A percentile compares a stretch with the other conserved stretches of the same genome.
Conservation (phyloP, 2,888 invertebrate species). For the Philopedon plagiatum region DNA sequence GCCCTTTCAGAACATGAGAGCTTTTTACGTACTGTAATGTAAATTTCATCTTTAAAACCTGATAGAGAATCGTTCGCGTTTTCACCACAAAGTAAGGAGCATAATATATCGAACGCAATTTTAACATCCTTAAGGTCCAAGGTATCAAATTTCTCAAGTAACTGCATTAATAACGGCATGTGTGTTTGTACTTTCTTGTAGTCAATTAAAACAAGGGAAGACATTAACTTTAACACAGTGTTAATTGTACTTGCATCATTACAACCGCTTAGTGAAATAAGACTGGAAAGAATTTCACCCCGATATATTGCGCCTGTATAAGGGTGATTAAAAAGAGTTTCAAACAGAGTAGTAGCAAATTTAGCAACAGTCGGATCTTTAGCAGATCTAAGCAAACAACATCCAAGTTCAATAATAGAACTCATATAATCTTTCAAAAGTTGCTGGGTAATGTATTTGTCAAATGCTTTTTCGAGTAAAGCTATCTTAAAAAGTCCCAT, state of each 20-base stretch:
- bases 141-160: constrained; percentile 83
- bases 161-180: constrained; percentile 74
- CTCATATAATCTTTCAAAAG: constrained; percentile 72
- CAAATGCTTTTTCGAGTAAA: constrained; percentile 73
- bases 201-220: constrained; percentile 60
- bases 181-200: constrained; percentile 72
- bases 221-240: constrained; percentile 58
- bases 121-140: constrained; percentile 82
- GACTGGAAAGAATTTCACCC: constrained; percentile 61
- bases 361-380: constrained; percentile 71
- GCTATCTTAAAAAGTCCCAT: constrained; percentile 73
- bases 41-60: constrained; percentile 83
- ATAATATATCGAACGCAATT: constrained; percentile 83
- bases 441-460: constrained; percentile 69
- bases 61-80: constrained; percentile 67
- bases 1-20: constrained; percentile 76
- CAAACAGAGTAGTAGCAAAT: constrained; percentile 75
- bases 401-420: constrained; percentile 72
- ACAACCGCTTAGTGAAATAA: constrained; percentile 61
- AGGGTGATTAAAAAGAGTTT: constrained; percentile 68
- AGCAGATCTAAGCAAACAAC: constrained; percentile 71
- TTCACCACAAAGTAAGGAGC: constrained; percentile 78
- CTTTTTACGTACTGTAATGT: constrained; percentile 89
- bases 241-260: constrained; percentile 59
- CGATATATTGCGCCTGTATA: constrained; percentile 59